These are phyloP conservation scores for Nematopogon swammerdamellus DNA, from an alignment of 2,888 invertebrate species.

Conservation along the genomic window DNA sequence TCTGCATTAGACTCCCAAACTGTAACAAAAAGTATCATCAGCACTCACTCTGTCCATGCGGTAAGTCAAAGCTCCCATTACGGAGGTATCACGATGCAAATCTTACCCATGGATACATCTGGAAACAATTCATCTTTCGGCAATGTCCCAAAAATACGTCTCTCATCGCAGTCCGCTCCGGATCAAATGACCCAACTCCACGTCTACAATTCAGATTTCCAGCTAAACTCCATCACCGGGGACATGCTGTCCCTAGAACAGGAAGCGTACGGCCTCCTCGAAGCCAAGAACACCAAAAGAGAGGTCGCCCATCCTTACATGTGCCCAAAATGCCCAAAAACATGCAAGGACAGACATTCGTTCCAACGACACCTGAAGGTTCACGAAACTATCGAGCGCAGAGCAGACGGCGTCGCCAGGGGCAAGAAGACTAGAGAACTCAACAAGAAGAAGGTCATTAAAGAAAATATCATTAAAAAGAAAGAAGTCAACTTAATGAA, in stretches of 20 bases:
- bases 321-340: conserved; percentile 26
- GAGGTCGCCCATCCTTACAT: conserved; percentile 10
- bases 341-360: not conserved
- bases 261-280: conserved; percentile 34
- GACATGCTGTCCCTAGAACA: conserved; percentile 37
- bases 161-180: not conserved
- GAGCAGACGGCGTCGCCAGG: conserved; percentile 25
- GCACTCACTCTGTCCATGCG: not conserved
- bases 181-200: not conserved
- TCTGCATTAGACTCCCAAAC: no score
- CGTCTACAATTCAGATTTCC: conserved; percentile 17
- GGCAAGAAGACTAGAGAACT: conserved; percentile 21
- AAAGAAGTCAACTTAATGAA: conserved; percentile 7
- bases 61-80: not conserved
- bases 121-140: not conserved
- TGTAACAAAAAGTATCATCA: not conserved
- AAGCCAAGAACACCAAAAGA: conserved; percentile 20
- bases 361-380: conserved; percentile 25
- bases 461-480: conserved; percentile 12
- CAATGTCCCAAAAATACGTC: not conserved
- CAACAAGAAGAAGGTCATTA: conserved; percentile 18
- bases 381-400: conserved; percentile 31
- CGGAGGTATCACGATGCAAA: not conserved
- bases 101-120: not conserved
- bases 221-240: conserved; percentile 44